Evolutionary conservation across 2,888 invertebrate species (phyloP).

Genomic region (Ephialtes manifestator): DNA sequence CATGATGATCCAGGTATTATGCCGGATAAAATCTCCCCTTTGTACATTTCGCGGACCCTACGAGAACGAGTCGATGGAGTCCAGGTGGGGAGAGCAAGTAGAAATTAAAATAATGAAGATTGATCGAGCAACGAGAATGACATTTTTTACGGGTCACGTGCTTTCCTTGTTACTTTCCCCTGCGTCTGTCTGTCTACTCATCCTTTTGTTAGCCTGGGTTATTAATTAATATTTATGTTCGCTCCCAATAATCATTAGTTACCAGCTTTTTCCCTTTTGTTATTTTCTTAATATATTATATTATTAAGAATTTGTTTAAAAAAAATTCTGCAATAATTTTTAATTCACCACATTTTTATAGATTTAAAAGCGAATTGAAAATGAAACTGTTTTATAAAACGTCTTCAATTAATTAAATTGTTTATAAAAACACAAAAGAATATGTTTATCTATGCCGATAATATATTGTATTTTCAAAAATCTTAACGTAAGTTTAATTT

Average conservation of each 20-base stretch:
- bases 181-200: not conserved
- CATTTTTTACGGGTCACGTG: constrained; percentile 65
- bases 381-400: too few relatives aligned
- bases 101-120: constrained; percentile 78
- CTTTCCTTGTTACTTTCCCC: constrained; percentile 26
- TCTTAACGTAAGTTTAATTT: too few relatives aligned
- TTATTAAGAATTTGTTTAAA: too few relatives aligned
- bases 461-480: too few relatives aligned
- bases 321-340: too few relatives aligned
- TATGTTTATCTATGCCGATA: too few relatives aligned
- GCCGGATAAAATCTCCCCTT: constrained; percentile 69
- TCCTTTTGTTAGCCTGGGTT: constrained; percentile 38
- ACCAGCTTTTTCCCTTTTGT: not conserved
- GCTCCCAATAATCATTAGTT: constrained; percentile 18
- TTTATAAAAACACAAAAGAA: too few relatives aligned
- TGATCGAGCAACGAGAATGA: constrained; percentile 72
- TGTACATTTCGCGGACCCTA: constrained; percentile 59
- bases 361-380: too few relatives aligned
- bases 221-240: constrained; percentile 55
- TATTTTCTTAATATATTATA: too few relatives aligned
- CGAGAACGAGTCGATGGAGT: not conserved
- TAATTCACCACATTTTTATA: too few relatives aligned
- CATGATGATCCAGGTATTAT: constrained; percentile 36
- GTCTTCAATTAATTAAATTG: too few relatives aligned
- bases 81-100: constrained; percentile 55